Percentiles rank a stretch among this genome's conserved stretches.
Evolutionary conservation across 2,113 vertebrate genomes (phyloP).

Genomic region (Cebidichthys violaceus): DNA sequence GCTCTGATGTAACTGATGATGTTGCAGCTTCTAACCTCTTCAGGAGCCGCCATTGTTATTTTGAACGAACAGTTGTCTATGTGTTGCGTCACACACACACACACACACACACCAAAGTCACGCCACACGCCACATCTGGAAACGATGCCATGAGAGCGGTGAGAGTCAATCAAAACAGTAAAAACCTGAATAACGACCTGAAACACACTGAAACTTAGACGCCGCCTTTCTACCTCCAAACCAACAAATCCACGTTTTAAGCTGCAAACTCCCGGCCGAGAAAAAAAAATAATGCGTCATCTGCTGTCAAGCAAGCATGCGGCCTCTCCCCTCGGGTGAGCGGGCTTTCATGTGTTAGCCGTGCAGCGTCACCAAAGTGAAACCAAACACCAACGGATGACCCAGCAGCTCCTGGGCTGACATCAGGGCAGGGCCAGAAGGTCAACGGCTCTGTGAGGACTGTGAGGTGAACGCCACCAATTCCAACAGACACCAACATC

Average conservation of each 20-base stretch:
- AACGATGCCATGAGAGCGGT: neutral
- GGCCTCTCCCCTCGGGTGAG: constrained; percentile 3
- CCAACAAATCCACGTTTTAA: neutral
- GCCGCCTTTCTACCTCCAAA: neutral
- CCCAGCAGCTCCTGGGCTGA: constrained; percentile 53
- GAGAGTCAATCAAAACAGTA: neutral
- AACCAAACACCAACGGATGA: constrained; percentile 60
- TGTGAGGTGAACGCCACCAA: constrained; percentile 49
- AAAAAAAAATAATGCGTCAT: too few species aligned
- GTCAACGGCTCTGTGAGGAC: constrained; percentile 22
- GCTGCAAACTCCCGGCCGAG: neutral
- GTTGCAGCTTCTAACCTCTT: neutral
- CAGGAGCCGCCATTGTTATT: neutral
- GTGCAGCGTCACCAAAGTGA: constrained; percentile 31
- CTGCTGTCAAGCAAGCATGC: too few species aligned
- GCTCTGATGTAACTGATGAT: neutral
- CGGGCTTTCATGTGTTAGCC: constrained; percentile 31
- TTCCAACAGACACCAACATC: constrained; percentile 65
- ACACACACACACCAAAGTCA: neutral
- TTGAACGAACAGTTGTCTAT: neutral
- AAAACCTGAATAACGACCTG: neutral
- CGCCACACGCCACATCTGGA: neutral
- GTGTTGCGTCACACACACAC: too few species aligned
- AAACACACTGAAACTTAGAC: neutral
- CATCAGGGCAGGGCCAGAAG: constrained; percentile 46